These are phyloP conservation scores for human (Homo sapiens) DNA, from an alignment of 2,113 vertebrate species.

Conservation along the genomic window GRCh38 chr7:108971001-108971500, in stretches of 20 bases:
- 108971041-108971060: no score
- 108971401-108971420: background rate
- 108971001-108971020: no score
- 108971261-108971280: background rate
- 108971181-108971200: background rate
- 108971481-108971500: background rate
- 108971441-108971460: background rate
- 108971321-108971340: background rate
- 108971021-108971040: no score
- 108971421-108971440: background rate
- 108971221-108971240: background rate
- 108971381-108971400: background rate
- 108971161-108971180: background rate
- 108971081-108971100: background rate
- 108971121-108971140: background rate
- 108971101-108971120: background rate
- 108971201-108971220: background rate
- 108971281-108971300: background rate
- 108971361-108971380: background rate
- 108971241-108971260: background rate
- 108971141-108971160: background rate
- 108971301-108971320: background rate
- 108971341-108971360: background rate
- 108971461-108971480: background rate
- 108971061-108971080: no score